phyloP scores from a whole-genome alignment of 2,888 invertebrate species.

The Sphecodes monilicornis region DNA sequence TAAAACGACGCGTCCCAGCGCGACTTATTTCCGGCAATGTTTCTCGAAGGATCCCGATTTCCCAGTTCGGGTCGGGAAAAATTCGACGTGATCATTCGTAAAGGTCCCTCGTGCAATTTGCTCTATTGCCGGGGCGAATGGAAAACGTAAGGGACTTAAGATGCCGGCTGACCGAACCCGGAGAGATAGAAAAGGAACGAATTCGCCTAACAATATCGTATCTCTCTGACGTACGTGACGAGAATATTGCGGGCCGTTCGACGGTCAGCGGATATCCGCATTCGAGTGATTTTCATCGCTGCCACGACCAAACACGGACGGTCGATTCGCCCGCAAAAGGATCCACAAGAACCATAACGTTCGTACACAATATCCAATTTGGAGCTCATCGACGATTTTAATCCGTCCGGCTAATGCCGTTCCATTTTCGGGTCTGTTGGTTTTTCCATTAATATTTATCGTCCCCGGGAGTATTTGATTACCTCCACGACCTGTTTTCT shows the following conservation, averaged over 20 bases:
- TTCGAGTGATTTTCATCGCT: conserved; percentile 46
- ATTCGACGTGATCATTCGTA: conserved; percentile 44
- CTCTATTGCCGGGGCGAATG: conserved; percentile 37
- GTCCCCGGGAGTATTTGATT: neutral
- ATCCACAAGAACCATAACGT: conserved; percentile 43
- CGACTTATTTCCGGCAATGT: neutral
- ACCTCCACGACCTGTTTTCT: neutral
- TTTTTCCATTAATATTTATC: conserved; percentile 1
- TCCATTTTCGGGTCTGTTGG: conserved; percentile 1
- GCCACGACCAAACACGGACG: conserved; percentile 27
- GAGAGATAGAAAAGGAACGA: conserved; percentile 33
- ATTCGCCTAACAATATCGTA: conserved; percentile 73
- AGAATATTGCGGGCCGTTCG: conserved; percentile 65
- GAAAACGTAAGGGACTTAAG: conserved; percentile 36
- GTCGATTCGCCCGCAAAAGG: conserved; percentile 42
- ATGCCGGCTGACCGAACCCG: neutral
- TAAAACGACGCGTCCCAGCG: neutral
- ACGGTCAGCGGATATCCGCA: conserved; percentile 52
- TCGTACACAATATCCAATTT: conserved; percentile 49
- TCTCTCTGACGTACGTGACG: conserved; percentile 69
- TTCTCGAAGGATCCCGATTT: conserved; percentile 29
- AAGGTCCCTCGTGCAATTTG: conserved; percentile 52
- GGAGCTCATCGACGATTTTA: conserved; percentile 18
- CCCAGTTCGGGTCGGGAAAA: neutral
- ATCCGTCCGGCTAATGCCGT: neutral